Evolutionary conservation across 2,797 vertebrate genomes (phyloP).

Genomic region (Sciurus vulgaris): DNA sequence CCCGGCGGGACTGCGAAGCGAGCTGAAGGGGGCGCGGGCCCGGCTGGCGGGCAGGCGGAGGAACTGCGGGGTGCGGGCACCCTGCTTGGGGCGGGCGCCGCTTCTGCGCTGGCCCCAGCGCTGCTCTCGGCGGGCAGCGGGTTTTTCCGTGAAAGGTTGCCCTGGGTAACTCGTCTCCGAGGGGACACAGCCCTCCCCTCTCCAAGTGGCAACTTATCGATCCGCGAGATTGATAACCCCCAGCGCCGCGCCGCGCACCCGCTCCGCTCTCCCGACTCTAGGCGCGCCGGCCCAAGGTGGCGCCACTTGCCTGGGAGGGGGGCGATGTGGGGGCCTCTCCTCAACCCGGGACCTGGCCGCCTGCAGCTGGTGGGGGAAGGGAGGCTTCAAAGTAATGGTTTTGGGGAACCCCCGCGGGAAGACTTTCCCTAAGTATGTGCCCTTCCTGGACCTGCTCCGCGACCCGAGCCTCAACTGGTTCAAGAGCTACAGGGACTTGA

Average conservation of each 20-base stretch:
- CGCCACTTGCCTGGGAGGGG: constrained; percentile 67
- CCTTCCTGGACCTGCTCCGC: rapidly evolving
- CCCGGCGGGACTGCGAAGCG: constrained; percentile 1
- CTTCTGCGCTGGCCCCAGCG: constrained; percentile 60
- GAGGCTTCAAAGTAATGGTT: not conserved
- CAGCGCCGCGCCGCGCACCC: constrained; percentile 70
- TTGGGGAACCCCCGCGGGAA: not conserved
- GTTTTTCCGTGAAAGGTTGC: constrained; percentile 82
- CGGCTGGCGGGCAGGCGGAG: constrained; percentile 51
- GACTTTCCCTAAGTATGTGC: not conserved
- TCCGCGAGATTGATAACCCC: constrained; percentile 84
- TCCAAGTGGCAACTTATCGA: constrained; percentile 85
- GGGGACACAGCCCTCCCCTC: constrained; percentile 79
- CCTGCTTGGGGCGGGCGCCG: constrained; percentile 76
- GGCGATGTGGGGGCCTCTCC: not conserved
- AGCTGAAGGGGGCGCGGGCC: constrained; percentile 49
- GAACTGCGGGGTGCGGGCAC: constrained; percentile 75
- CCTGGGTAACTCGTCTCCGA: constrained; percentile 84
- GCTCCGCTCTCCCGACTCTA: constrained; percentile 42
- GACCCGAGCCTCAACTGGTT: rapidly evolving
- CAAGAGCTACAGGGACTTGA: not conserved
- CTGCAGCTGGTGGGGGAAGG: not conserved
- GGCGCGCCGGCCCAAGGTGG: constrained; percentile 68
- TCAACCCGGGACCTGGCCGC: not conserved
- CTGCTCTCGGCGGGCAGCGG: constrained; percentile 77